Percentiles rank a stretch among this genome's conserved stretches.
Conservation (phyloP, 2,797 vertebrate genomes). For the Mormyrus hasselquistii region DNA sequence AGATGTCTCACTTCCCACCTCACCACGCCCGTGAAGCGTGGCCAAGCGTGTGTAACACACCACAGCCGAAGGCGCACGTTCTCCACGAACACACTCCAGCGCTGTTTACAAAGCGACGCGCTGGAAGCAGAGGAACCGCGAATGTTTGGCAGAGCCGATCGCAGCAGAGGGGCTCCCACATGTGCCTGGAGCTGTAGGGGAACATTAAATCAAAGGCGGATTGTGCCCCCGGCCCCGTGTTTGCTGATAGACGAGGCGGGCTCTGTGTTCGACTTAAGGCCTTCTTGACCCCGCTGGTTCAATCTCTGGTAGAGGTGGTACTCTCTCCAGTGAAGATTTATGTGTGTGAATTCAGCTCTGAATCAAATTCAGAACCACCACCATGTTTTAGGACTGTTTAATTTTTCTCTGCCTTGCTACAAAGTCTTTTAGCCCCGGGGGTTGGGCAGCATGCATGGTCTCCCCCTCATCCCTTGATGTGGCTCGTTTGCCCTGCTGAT, state of each 20-base stretch:
- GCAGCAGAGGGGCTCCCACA: not conserved
- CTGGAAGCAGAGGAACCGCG: not conserved
- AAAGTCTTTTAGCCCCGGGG: not conserved
- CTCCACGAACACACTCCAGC: not conserved
- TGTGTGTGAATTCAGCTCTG: constrained; percentile 33
- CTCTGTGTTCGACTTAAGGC: constrained; percentile 5
- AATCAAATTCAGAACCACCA: constrained; percentile 15
- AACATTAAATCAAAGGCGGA: constrained; percentile 19
- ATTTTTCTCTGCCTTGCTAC: not conserved
- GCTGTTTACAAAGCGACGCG: not conserved
- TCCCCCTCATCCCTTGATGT: not conserved
- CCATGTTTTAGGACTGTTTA: constrained; percentile 39
- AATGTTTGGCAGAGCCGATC: not conserved
- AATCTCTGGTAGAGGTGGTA: constrained; percentile 29
- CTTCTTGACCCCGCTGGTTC: constrained; percentile 29
- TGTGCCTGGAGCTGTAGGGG: not conserved
- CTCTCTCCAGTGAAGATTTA: constrained; percentile 33
- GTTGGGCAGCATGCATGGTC: not conserved
- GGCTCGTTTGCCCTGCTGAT: not conserved
- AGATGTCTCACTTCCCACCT: not conserved
- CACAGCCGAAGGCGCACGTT: not conserved
- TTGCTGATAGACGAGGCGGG: constrained; percentile 16
- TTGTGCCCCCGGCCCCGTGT: not conserved
- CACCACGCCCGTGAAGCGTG: not conserved
- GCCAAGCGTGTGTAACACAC: too few species aligned